Conservation (phyloP, 2,113 vertebrate genomes). For the Phrynosoma platyrhinos region DNA sequence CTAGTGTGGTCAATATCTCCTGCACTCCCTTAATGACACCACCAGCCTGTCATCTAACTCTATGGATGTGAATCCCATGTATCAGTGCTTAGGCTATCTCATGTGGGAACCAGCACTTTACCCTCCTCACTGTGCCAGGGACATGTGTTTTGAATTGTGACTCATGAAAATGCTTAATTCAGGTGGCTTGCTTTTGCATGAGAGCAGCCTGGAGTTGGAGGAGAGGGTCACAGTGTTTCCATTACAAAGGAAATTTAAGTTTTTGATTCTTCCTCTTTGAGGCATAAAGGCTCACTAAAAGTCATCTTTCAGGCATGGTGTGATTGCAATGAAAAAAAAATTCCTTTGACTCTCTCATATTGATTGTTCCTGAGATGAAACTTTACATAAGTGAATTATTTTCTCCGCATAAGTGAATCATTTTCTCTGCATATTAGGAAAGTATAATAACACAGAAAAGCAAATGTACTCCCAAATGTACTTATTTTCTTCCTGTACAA, state of each 20-base stretch:
- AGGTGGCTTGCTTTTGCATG: not conserved
- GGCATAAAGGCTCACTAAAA: not conserved
- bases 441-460: not conserved
- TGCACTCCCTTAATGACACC: no score
- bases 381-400: not conserved
- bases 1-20: no score
- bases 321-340: not conserved
- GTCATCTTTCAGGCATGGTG: not conserved
- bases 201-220: not conserved
- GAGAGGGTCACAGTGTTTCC: not conserved
- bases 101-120: no score
- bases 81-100: no score
- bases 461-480: not conserved
- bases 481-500: not conserved
- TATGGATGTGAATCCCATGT: no score
- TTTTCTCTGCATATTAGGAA: slow-evolving; percentile 4
- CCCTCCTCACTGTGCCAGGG: no score
- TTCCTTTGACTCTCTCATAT: not conserved
- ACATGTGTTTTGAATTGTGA: not conserved
- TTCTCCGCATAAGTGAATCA: not conserved
- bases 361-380: slow-evolving; percentile 9
- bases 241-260: not conserved
- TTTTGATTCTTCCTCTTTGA: not conserved
- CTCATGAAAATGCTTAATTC: not conserved
- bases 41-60: not conserved